These are phyloP conservation scores for Lethenteron camtschaticum DNA, from an alignment of 2,113 vertebrate genomes.

Conservation along the genomic window DNA sequence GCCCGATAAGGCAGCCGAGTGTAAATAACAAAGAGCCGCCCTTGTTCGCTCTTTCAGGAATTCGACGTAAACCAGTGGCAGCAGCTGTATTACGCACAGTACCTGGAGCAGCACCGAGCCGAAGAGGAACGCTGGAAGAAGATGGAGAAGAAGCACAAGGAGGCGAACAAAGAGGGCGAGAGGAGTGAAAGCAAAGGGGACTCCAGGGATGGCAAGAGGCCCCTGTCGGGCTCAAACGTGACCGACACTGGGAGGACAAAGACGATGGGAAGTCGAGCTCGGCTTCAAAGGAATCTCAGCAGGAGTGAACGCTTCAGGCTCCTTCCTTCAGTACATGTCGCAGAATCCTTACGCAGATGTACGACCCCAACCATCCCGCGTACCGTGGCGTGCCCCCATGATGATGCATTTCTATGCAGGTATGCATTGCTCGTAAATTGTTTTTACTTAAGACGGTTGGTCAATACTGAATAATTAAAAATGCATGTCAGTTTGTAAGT, in stretches of 20 bases:
- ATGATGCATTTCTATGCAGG: conserved; percentile 99
- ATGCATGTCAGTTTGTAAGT: no score
- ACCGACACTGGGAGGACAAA: not conserved
- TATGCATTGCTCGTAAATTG: conserved; percentile 16
- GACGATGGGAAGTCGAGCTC: not conserved
- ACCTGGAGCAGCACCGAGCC: conserved; percentile 47
- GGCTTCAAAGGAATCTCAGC: conserved; percentile 1
- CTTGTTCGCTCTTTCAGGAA: conserved; percentile 3
- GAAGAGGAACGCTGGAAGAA: conserved; percentile 64
- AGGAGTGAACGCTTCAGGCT: not conserved
- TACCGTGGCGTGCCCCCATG: conserved; percentile 77
- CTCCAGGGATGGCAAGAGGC: conserved; percentile 6
- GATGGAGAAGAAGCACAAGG: conserved; percentile 57
- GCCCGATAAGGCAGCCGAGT: no score
- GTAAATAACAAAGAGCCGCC: not conserved
- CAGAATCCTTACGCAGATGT: conserved; percentile 86
- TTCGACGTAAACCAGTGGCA: conserved; percentile 5
- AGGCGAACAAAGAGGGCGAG: conserved; percentile 15
- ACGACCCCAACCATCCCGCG: conserved; percentile 82
- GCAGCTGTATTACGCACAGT: conserved; percentile 18
- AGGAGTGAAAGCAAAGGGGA: not conserved
- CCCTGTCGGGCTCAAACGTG: not conserved
- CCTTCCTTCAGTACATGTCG: conserved; percentile 94
- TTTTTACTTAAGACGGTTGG: no score
- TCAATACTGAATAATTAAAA: no score